Evolutionary conservation across 2,113 vertebrate species (phyloP).

Genomic region (Indicator indicator): DNA sequence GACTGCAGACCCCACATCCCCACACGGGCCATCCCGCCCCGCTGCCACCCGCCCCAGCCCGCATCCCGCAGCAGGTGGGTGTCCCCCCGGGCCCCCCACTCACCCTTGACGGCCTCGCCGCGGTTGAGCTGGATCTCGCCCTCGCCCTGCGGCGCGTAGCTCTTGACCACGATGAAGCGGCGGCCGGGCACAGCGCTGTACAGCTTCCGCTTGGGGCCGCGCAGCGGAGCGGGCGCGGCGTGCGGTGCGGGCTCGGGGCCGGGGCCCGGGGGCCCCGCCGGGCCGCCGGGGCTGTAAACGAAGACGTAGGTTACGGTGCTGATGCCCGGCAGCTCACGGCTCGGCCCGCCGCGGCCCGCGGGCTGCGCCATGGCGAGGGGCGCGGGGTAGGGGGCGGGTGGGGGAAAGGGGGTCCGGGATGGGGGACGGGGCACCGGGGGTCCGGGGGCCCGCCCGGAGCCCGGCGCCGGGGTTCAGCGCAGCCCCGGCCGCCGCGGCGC

Average conservation of each 20-base stretch:
- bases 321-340: no score
- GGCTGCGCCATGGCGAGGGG: no score
- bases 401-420: no score
- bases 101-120: constrained; percentile 95
- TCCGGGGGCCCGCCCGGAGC: no score
- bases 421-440: no score
- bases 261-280: constrained; percentile 51
- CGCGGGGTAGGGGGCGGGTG: no score
- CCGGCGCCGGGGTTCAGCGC: no score
- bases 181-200: constrained; percentile 96
- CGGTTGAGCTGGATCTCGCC: constrained; percentile 96
- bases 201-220: constrained; percentile 93
- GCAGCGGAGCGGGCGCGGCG: constrained; percentile 79
- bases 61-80: background rate
- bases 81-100: constrained; percentile 37
- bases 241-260: constrained; percentile 82
- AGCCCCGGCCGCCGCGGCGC: no score
- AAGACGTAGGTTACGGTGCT: no score
- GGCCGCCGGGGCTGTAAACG: constrained; percentile 68
- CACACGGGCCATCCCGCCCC: no score
- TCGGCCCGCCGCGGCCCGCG: no score
- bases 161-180: constrained; percentile 94
- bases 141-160: constrained; percentile 91
- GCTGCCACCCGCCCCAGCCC: background rate
- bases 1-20: background rate